Evolutionary conservation across 2,113 vertebrate genomes (phyloP).

Genomic region (Labeo catla): DNA sequence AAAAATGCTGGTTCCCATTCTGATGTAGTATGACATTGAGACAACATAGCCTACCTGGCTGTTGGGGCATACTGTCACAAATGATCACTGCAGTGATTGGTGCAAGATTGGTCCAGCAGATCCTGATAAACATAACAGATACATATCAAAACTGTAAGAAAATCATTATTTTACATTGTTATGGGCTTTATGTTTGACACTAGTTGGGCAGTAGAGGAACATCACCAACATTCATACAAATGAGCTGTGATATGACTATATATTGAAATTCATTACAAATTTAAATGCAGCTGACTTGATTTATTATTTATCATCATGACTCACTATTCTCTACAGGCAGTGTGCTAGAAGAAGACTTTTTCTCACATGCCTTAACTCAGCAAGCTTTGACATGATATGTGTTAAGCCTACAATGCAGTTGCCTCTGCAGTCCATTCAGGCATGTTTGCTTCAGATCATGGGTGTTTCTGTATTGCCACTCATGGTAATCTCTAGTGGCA

Average conservation of each 20-base stretch:
- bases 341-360: neutral
- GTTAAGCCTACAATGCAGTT: conserved; percentile 11
- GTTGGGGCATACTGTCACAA: too few relatives aligned
- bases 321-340: conserved; percentile 2
- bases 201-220: neutral
- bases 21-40: too few relatives aligned
- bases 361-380: neutral
- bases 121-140: neutral
- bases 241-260: neutral
- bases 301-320: conserved; percentile 17
- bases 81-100: too few relatives aligned
- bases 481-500: conserved; percentile 72
- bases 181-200: neutral
- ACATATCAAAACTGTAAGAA: neutral
- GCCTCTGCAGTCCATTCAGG: conserved; percentile 28
- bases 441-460: conserved; percentile 54
- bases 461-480: conserved; percentile 65
- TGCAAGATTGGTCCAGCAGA: neutral
- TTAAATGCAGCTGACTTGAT: neutral
- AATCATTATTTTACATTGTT: neutral
- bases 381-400: conserved; percentile 8
- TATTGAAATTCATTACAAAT: conserved; percentile 12
- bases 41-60: too few relatives aligned
- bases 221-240: neutral
- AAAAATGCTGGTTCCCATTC: too few relatives aligned